A percentile compares a stretch with the other conserved stretches of the same genome.
Evolutionary conservation across 1,140 invertebrate genomes (phyloP).

Genomic region (Halyomorpha halys): DNA sequence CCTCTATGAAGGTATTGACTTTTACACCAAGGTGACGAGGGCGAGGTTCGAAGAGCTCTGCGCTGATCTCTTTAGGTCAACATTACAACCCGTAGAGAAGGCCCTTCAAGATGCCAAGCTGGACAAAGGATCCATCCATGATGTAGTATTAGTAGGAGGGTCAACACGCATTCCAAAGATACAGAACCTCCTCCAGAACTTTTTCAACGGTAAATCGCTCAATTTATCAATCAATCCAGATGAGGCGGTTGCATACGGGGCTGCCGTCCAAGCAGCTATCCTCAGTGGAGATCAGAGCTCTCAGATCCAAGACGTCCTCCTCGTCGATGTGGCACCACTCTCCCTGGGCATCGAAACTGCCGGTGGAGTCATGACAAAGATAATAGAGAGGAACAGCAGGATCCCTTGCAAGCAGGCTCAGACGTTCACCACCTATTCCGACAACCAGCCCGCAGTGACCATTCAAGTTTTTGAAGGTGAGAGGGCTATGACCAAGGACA

Average conservation of each 20-base stretch:
- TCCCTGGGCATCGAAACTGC: conserved; percentile 35
- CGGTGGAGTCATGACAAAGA: conserved; percentile 46
- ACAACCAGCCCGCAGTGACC: conserved; percentile 57
- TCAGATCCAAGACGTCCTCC: conserved; percentile 41
- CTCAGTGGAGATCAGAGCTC: conserved; percentile 49
- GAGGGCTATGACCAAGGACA: conserved; percentile 66
- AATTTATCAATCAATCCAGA: conserved; percentile 69
- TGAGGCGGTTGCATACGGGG: conserved; percentile 60
- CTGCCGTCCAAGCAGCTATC: conserved; percentile 65
- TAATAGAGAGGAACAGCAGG: conserved; percentile 52
- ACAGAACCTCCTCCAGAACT: conserved; percentile 43
- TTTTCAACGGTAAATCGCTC: conserved; percentile 50
- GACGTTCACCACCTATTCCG: conserved; percentile 50
- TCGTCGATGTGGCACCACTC: conserved; percentile 43
- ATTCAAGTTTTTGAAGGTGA: conserved; percentile 75
- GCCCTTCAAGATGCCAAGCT: conserved; percentile 57
- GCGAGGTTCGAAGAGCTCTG: too few relatives aligned
- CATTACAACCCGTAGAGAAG: conserved; percentile 61
- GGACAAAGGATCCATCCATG: conserved; percentile 51
- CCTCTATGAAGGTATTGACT: conserved; percentile 46
- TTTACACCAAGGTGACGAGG: too few relatives aligned
- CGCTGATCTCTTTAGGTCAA: conserved; percentile 48
- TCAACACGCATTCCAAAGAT: conserved; percentile 50
- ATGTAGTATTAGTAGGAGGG: conserved; percentile 58
- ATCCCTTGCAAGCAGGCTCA: conserved; percentile 50